phyloP scores from a whole-genome alignment of 2,797 vertebrate genomes.

The Melanotaenia pygmaea region DNA sequence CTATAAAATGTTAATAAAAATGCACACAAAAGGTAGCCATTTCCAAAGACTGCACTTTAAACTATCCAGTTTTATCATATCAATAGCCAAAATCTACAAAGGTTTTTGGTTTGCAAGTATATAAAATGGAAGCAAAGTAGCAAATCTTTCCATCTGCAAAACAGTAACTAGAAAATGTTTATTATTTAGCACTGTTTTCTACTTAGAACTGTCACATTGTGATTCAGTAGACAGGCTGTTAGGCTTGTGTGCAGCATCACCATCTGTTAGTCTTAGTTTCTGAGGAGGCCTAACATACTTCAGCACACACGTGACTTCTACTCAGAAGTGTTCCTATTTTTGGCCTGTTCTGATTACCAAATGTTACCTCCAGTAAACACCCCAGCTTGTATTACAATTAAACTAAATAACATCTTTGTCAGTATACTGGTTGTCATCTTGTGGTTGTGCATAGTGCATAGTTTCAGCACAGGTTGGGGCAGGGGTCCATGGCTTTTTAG shows the following conservation, averaged over 20 bases:
- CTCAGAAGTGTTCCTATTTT: conserved; percentile 56
- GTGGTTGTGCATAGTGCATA: not conserved
- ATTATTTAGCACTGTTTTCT: conserved; percentile 41
- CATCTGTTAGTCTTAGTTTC: conserved; percentile 68
- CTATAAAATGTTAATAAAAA: not conserved
- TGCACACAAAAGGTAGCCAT: not conserved
- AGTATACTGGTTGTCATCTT: conserved; percentile 11
- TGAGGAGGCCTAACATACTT: conserved; percentile 50
- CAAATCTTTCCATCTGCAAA: conserved; percentile 35
- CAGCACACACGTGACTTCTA: conserved; percentile 49
- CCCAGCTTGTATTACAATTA: conserved; percentile 21
- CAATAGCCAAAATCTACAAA: not conserved
- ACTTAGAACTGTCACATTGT: conserved; percentile 45
- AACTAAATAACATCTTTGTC: conserved; percentile 14
- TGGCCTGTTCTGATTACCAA: conserved; percentile 43
- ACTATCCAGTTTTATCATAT: not conserved
- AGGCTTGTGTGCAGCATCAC: conserved; percentile 48
- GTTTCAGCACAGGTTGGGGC: no score
- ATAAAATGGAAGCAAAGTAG: not conserved
- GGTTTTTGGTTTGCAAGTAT: conserved; percentile 3
- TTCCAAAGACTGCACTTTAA: not conserved
- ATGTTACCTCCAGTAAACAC: conserved; percentile 24
- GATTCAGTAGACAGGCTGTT: conserved; percentile 64
- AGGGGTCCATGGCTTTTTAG: no score
- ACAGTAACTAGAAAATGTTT: conserved; percentile 60